phyloP scores from a whole-genome alignment of 2,888 invertebrate species.

The Nomada goodeniana region DNA sequence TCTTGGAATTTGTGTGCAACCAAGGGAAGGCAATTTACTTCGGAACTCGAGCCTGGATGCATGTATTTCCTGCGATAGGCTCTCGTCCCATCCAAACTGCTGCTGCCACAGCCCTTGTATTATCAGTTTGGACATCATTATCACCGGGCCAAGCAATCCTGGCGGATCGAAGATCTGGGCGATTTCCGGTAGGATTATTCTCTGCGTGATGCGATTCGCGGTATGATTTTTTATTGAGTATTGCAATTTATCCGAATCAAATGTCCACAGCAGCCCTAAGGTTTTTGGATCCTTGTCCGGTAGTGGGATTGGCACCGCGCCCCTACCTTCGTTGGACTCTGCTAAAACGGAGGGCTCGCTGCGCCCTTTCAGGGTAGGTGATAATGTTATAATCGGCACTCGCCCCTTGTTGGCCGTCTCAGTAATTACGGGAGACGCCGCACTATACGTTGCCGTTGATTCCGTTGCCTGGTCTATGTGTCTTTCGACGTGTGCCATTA shows the following conservation, averaged over 20 bases:
- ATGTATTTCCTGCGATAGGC: constrained; percentile 1
- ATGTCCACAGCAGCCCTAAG: neutral
- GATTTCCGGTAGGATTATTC: constrained; percentile 1
- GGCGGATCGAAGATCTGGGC: constrained; percentile 26
- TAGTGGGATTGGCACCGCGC: neutral
- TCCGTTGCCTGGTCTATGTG: no score
- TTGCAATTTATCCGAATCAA: neutral
- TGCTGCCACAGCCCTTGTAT: constrained; percentile 27
- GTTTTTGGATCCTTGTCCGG: neutral
- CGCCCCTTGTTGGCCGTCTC: no score
- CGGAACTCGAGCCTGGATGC: neutral
- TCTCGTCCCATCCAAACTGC: constrained; percentile 17
- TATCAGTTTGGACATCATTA: neutral
- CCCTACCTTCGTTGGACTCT: neutral
- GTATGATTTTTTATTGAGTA: neutral
- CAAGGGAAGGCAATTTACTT: neutral
- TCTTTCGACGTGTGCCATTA: no score
- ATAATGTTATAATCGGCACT: no score
- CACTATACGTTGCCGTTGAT: no score
- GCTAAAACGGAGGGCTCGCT: neutral
- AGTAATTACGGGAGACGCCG: no score
- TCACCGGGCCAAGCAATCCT: constrained; percentile 18
- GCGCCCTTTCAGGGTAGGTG: neutral
- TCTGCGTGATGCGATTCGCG: neutral
- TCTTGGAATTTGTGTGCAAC: neutral